These are phyloP conservation scores for Neotragus pygmaeus DNA, from an alignment of 2,113 vertebrate genomes.

Conservation along the genomic window DNA sequence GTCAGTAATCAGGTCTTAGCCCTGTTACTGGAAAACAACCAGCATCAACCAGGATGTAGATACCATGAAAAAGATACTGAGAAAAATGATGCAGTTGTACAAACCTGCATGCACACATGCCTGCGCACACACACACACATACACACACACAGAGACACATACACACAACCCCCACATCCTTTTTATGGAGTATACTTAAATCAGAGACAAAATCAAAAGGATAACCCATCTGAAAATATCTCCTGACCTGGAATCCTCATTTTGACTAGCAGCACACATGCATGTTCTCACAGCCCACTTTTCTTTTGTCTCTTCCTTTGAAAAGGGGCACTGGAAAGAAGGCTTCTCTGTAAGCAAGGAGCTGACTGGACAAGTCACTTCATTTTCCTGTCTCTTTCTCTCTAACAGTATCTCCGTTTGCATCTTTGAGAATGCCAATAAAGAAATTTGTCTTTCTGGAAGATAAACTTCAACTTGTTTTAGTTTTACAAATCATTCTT, in stretches of 20 bases:
- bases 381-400: neutral
- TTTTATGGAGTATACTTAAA: neutral
- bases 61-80: neutral
- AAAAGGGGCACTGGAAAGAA: neutral
- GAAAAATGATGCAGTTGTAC: neutral
- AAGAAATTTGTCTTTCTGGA: neutral
- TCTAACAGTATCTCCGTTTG: neutral
- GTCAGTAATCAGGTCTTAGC: neutral
- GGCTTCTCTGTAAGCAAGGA: neutral
- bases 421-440: neutral
- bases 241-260: neutral
- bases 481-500: neutral
- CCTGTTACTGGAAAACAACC: neutral
- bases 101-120: accelerated
- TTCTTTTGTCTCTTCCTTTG: neutral
- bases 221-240: neutral
- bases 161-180: neutral
- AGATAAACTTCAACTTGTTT: neutral
- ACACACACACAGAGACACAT: neutral
- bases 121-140: neutral
- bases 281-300: neutral
- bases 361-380: neutral
- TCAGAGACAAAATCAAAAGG: neutral
- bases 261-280: neutral
- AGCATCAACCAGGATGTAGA: neutral